Evolutionary conservation across 2,888 invertebrate genomes (phyloP), one percentile per base, ranked within the genome.

Genomic region (Acronicta aceris): DNA sequence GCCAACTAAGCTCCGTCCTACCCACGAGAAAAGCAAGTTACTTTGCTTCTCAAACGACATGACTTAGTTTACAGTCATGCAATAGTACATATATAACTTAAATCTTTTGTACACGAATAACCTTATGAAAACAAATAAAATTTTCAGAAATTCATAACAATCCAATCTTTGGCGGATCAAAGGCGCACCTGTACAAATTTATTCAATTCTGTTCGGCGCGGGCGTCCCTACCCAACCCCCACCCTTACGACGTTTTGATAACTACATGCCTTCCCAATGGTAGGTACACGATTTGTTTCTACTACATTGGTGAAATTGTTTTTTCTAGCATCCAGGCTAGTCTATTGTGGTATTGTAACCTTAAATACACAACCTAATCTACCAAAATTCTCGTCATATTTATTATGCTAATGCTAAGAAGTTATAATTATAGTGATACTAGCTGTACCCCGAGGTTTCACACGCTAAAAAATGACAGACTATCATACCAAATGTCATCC

Each of bases 131-230:
- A 72, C 67, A 65, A 74, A 78, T 74, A 76, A 74, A 76, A 76
- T 76, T 66, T 60, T 64, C 50, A 45, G 63, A 72, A 70, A 71
- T 63, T 69, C 70, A 69, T 71, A 74, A 74, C 74, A 71, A 65
- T 76, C 70, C 78, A 78, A 78, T 78, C 63, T 76, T 74, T 72
- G 63, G 52, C 56, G 78, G 78, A 78, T 78, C 78, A 78, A 71
- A 73, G 76, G 56, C 59, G 58, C 78, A 78, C 78, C 78, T 78
- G 78, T 65, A 74, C 76, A 59, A 78, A 78, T 78, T 76, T 78
- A 78, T 78, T 78, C 78, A 78, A 78, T 76, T 78, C 69, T 71
- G 65, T 63, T 66, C 40, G 64, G 42, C 50, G 65, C 55, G 45
- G 59, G 65, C 55, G 45, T 59, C 74, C 62, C 21, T 21, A 21